Percentiles rank a stretch among this genome's conserved stretches.
Conservation (phyloP, 2,113 vertebrate genomes). For the Percina caprodes region DNA sequence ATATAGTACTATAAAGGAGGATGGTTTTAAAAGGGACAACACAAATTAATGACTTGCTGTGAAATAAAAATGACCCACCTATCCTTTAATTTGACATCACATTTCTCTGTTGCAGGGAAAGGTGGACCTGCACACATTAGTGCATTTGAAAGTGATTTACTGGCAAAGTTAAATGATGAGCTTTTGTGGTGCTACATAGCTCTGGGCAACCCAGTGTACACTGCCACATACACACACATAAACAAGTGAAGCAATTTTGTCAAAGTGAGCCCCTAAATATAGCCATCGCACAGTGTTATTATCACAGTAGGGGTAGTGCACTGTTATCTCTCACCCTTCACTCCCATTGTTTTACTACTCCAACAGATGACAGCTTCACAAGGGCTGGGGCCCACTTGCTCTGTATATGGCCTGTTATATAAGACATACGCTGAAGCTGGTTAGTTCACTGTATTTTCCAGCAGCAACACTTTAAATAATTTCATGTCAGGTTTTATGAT, state of each 20-base stretch:
- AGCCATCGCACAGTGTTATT: constrained; percentile 69
- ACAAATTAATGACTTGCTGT: constrained; percentile 7
- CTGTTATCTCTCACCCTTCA: constrained; percentile 78
- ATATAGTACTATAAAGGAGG: background rate
- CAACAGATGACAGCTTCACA: constrained; percentile 71
- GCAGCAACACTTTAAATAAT: constrained; percentile 56
- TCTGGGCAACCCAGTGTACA: constrained; percentile 22
- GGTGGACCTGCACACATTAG: background rate
- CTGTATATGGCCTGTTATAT: constrained; percentile 56
- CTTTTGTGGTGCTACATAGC: constrained; percentile 31
- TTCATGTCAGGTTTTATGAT: constrained; percentile 37
- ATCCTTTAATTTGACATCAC: constrained; percentile 38
- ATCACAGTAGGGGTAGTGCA: constrained; percentile 72
- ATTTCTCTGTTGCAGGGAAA: background rate
- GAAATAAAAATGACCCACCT: constrained; percentile 13
- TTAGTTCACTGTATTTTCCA: constrained; percentile 31
- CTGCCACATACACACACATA: constrained; percentile 15
- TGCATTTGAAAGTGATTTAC: constrained; percentile 43
- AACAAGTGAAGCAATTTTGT: constrained; percentile 52
- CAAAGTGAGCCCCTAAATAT: constrained; percentile 73
- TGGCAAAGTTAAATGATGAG: constrained; percentile 11
- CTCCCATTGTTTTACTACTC: constrained; percentile 77
- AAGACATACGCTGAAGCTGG: constrained; percentile 48
- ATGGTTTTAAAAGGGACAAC: constrained; percentile 13
- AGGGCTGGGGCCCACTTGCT: constrained; percentile 52